A percentile compares a stretch with the other conserved stretches of the same genome.
Evolutionary conservation across 2,797 vertebrate species (phyloP).

Genomic region (Rallus crepitans): DNA sequence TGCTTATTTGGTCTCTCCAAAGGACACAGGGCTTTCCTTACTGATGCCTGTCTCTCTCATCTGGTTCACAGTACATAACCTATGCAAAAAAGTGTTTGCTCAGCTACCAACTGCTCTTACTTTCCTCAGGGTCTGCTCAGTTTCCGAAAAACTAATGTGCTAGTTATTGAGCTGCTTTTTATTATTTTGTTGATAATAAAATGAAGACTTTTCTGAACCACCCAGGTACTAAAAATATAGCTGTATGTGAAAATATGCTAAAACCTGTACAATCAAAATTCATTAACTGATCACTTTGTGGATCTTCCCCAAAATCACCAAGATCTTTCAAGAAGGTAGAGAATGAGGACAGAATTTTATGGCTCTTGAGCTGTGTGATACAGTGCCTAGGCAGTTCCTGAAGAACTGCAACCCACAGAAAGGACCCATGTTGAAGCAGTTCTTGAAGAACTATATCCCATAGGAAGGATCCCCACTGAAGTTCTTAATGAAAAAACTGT

Average conservation of each 20-base stretch:
- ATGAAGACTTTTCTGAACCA: background rate
- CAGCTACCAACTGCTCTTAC: background rate
- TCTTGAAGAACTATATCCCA: background rate
- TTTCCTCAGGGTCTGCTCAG: background rate
- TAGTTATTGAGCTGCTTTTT: background rate
- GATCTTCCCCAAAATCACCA: background rate
- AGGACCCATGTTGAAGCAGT: background rate
- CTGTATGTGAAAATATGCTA: background rate
- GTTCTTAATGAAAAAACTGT: background rate
- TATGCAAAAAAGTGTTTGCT: background rate
- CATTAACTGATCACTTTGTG: background rate
- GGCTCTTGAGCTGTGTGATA: background rate
- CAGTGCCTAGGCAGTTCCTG: background rate
- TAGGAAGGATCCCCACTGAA: background rate
- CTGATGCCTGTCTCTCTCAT: background rate
- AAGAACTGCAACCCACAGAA: background rate
- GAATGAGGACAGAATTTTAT: background rate
- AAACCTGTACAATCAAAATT: background rate
- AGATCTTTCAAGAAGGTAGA: background rate
- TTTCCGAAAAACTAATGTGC: background rate
- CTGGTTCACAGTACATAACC: fast-evolving
- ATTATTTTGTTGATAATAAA: background rate
- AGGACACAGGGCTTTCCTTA: background rate
- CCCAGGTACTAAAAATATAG: background rate
- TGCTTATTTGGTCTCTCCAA: background rate